Base-by-base conservation (phyloP, 2,888 invertebrate species). In the Penaeus monodon region DNA sequence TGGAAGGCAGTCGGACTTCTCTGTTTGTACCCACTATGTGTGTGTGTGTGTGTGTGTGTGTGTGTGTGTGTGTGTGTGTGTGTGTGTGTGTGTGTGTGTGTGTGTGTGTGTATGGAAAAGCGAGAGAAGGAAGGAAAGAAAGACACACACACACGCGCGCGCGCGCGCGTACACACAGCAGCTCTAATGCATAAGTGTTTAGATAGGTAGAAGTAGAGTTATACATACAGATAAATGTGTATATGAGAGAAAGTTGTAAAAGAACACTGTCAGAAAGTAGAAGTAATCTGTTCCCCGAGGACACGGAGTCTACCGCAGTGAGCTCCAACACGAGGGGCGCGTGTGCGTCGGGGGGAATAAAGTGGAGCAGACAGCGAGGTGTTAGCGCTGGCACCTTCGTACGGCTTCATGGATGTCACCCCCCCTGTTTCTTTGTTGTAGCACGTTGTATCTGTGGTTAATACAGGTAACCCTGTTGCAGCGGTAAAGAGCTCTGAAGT, bases 41-140 rank as follows among this genome's bases (percentile, higher is more conserved):
- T 68, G 68, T 17, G 24, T 68, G 68, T 68, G 24, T 17, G 68
- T 68, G 68, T 68, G 68, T 68, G 68, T 68, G 68, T 68, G 68
- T 68, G 68, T 68, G 68, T 68, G n/a, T 68, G 68, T 17, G 68
- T 68, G n/a, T 68, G 49, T 49, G 49, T 49, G 49, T 49, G 49
- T 49, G 49, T 49, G 49, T 49, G 49, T 49, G 49, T 49, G 49
- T 49, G 49, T 49, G 49, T 49, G 49, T 49, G 49, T 49, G 49
- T 49, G 49, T 49, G 49, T 49, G 49, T 49, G 49, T 49, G 49
- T 49, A 12, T 10, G 12, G 10, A 49, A 14, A n/a, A n/a, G n/a
- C n/a, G n/a, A 38, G 33, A 0, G 33, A 38, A 38, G 33, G 33
- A 38, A 38, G 6, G 33, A 38, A 33, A 33, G 33, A 33, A 33